Evolutionary conservation across 1,140 invertebrate genomes (phyloP).

Genomic region (Acromyrmex echinatior): DNA sequence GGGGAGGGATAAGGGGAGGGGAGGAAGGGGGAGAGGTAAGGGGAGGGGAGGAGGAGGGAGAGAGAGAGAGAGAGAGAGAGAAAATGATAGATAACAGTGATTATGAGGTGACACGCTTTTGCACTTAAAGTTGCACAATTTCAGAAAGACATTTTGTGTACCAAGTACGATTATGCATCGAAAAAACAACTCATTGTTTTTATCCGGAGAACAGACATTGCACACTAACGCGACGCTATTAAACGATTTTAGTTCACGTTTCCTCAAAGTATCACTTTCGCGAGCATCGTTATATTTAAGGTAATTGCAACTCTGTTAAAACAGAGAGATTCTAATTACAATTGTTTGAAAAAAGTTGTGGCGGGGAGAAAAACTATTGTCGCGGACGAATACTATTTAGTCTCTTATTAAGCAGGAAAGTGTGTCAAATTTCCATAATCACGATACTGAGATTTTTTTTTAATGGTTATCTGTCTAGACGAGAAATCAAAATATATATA

Average conservation of each 20-base stretch:
- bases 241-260: not conserved
- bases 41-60: too few relatives aligned
- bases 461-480: not conserved
- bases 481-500: not conserved
- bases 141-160: not conserved
- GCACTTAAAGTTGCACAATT: constrained; percentile 36
- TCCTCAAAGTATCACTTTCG: constrained; percentile 15
- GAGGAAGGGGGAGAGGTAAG: too few relatives aligned
- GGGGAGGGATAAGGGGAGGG: too few relatives aligned
- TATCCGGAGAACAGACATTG: not conserved
- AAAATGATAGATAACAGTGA: not conserved
- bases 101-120: constrained; percentile 5
- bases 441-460: not conserved
- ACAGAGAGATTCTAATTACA: constrained; percentile 1
- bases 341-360: not conserved
- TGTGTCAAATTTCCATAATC: not conserved
- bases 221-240: not conserved
- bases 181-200: constrained; percentile 25
- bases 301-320: constrained; percentile 5
- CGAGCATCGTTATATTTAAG: constrained; percentile 6
- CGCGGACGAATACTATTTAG: not conserved
- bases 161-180: not conserved
- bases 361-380: not conserved
- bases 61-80: not conserved
- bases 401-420: not conserved